phyloP scores from a whole-genome alignment of 2,113 vertebrate genomes.

The Tragelaphus strepsiceros region DNA sequence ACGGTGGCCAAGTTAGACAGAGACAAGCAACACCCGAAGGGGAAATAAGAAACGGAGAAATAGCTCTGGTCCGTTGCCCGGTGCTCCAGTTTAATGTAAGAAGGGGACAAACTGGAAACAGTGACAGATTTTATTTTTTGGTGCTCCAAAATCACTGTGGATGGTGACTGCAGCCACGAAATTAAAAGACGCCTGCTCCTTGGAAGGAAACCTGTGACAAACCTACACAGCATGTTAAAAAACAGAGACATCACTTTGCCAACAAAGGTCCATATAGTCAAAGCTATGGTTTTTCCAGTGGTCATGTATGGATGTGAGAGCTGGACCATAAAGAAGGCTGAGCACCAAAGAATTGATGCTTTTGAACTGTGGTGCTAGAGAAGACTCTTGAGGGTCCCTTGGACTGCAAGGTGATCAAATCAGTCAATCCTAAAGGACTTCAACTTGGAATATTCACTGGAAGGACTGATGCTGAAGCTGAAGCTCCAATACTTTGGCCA shows the following conservation, averaged over 20 bases:
- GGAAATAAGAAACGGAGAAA: too few species aligned
- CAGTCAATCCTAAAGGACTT: neutral
- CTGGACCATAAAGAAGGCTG: neutral
- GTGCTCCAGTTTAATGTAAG: neutral
- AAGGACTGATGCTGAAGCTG: neutral
- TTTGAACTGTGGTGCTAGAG: neutral
- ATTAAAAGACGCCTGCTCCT: neutral
- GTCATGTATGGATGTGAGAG: neutral
- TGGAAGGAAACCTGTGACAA: neutral
- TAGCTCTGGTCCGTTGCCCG: neutral
- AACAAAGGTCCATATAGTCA: neutral
- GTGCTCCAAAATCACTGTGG: neutral
- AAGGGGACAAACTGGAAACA: neutral
- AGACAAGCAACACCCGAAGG: neutral
- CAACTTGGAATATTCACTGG: neutral
- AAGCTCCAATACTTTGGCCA: neutral
- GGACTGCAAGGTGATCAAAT: neutral
- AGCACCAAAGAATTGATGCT: neutral
- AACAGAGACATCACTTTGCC: neutral
- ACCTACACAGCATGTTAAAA: neutral
- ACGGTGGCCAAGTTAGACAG: rapidly evolving
- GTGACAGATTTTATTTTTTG: neutral
- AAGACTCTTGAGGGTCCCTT: neutral
- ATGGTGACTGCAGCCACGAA: neutral
- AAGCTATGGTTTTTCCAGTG: neutral